Percentiles rank a stretch among this genome's conserved stretches.
These are phyloP conservation scores for Odontomachus brunneus DNA, from an alignment of 1,140 invertebrate genomes.

Conservation along the genomic window DNA sequence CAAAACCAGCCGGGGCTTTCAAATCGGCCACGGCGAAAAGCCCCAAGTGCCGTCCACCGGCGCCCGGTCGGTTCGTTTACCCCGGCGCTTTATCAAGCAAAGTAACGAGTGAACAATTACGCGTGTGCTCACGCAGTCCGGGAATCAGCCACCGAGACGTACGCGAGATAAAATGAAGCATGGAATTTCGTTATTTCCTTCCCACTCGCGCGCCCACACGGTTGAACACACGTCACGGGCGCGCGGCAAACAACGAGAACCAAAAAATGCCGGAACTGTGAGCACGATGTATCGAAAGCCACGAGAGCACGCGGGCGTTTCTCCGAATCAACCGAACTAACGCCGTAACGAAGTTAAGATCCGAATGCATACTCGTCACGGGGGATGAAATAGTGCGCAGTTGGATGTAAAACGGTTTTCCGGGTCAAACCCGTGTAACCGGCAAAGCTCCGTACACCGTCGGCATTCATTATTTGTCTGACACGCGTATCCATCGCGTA, in stretches of 20 bases:
- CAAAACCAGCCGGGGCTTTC: slow-evolving; percentile 27
- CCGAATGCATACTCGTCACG: slow-evolving; percentile 49
- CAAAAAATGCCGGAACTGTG: neutral
- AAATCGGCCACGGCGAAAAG: slow-evolving; percentile 24
- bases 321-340: slow-evolving; percentile 37
- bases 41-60: neutral
- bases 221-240: neutral
- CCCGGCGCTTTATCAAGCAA: slow-evolving; percentile 46
- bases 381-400: slow-evolving; percentile 46
- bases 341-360: slow-evolving; percentile 54
- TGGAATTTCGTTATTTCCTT: slow-evolving; percentile 35
- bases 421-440: slow-evolving; percentile 52
- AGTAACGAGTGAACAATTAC: slow-evolving; percentile 48
- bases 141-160: slow-evolving; percentile 34
- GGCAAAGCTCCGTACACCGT: slow-evolving; percentile 16
- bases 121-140: slow-evolving; percentile 25
- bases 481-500: slow-evolving; percentile 32
- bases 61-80: slow-evolving; percentile 22
- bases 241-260: neutral
- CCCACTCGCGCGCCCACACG: neutral
- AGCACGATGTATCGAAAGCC: neutral
- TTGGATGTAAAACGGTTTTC: slow-evolving; percentile 49
- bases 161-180: slow-evolving; percentile 34
- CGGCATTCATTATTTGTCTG: slow-evolving; percentile 51
- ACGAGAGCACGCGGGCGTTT: neutral